Conservation (phyloP, 30 jellyfish, hydroid and myxozoan genomes). For the Aurelia sp. region DNA sequence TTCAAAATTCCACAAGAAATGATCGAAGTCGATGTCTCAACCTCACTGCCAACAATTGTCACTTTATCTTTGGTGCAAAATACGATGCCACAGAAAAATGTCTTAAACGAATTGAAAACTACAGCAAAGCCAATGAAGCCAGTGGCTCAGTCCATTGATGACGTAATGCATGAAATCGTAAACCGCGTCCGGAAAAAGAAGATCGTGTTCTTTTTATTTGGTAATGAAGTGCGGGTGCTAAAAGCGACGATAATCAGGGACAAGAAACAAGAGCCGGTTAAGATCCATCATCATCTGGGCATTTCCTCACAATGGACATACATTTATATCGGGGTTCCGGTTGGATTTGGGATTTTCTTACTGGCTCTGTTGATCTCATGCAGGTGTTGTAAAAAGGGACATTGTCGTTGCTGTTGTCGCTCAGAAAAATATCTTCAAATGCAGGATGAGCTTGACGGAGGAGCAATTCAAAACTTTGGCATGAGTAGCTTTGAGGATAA, state of each 20-base stretch:
- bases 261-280: background rate
- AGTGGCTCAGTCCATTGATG: conserved; percentile 20
- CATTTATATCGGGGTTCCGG: conserved; percentile 34
- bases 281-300: background rate
- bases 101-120: background rate
- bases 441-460: conserved; percentile 34
- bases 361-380: background rate
- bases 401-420: background rate
- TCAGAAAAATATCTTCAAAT: conserved; percentile 34
- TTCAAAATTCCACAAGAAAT: conserved; percentile 51
- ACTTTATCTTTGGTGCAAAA: conserved; percentile 59
- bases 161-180: conserved; percentile 39
- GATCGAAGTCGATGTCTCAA: conserved; percentile 53
- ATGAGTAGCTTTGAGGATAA: background rate
- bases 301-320: conserved; percentile 4
- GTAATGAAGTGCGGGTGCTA: conserved; percentile 54
- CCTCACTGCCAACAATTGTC: conserved; percentile 60
- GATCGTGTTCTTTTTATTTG: conserved; percentile 33
- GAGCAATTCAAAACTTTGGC: background rate
- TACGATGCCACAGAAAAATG: conserved; percentile 18
- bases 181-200: conserved; percentile 20
- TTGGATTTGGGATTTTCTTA: conserved; percentile 5
- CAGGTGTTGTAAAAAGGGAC: conserved; percentile 8
- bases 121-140: conserved; percentile 4
- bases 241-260: conserved; percentile 48